Evolutionary conservation across 2,888 invertebrate species (phyloP), one percentile per base, ranked within the genome.

Genomic region (Lottia scabra): DNA sequence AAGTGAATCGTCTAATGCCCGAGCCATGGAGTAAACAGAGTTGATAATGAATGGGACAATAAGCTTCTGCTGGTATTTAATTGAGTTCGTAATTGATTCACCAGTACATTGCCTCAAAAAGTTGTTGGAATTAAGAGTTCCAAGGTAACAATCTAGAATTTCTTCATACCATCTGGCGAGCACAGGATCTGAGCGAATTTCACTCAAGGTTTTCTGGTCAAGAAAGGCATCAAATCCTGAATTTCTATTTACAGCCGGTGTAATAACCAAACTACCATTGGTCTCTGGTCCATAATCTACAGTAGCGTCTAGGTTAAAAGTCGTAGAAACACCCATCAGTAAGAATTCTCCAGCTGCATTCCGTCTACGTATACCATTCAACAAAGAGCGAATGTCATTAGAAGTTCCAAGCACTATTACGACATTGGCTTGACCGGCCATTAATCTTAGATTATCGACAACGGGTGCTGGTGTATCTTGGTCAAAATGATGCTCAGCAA

Each of bases 1-100:
- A 19, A 88, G 75, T 3, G 87, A 81, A n/a, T 81, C 71, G 71
- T 88, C 84, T 16, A 90, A 69, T 4, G 87, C 88, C 45, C 84
- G 80, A 0, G 87, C 86, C 44, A 87, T 73, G 1, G 87, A 82
- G 70, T 87, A 84, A 1, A 90, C 86, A 12, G 89, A 81, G 48
- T 78, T 75, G 2, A 87, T 83, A 5, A 81, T 73, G 67, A 82
- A 84, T 1, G 80, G 75, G 6, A 81, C 70, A 43, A 78, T 81
- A 5, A 68, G 72, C 2, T 73, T 62, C 2, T 75, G 70, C n/a
- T 72, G 72, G 65, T 78, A 81, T 13, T 69, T 65, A 0, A 77
- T 70, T 16, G 78, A 75, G 12, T 71, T 27, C 1, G 80, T 78
- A 1, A 80, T 78, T 5, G 72, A 64, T 5, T 38, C 67, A 23